Evolutionary conservation across 2,113 vertebrate species (phyloP).

Genomic region (Bombycilla garrulus): DNA sequence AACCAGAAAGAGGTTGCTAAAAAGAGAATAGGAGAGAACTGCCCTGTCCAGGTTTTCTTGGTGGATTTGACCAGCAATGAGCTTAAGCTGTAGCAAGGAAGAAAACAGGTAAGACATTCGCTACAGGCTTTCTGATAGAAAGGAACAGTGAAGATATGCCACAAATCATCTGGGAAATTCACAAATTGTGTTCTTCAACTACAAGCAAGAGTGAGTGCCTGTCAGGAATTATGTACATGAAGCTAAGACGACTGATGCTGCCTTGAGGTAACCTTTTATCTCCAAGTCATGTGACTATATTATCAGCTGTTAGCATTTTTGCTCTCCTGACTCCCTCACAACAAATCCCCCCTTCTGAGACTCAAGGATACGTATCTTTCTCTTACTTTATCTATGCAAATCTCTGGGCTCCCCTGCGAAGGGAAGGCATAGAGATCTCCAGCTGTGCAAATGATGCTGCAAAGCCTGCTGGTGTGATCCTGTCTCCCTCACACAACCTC

Average conservation of each 20-base stretch:
- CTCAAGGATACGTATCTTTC: not conserved
- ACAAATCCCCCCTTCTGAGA: not conserved
- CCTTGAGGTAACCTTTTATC: not conserved
- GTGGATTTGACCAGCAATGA: not conserved
- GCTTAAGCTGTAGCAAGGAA: not conserved
- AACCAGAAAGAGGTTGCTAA: not conserved
- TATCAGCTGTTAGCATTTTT: not conserved
- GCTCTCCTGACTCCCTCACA: not conserved
- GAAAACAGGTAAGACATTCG: not conserved
- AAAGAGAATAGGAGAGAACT: not conserved
- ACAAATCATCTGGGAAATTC: not conserved
- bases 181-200: not conserved
- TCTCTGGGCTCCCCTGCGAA: accelerated
- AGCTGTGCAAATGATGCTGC: not conserved
- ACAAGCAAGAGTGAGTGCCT: not conserved
- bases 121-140: not conserved
- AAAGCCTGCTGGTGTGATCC: not conserved
- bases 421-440: not conserved
- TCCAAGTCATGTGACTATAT: not conserved
- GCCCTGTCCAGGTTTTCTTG: not conserved
- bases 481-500: no score
- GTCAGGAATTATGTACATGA: not conserved
- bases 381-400: not conserved
- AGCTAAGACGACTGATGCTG: accelerated
- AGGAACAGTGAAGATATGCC: not conserved